Conservation (phyloP, 2,113 vertebrate species). For the Malurus cyaneus region DNA sequence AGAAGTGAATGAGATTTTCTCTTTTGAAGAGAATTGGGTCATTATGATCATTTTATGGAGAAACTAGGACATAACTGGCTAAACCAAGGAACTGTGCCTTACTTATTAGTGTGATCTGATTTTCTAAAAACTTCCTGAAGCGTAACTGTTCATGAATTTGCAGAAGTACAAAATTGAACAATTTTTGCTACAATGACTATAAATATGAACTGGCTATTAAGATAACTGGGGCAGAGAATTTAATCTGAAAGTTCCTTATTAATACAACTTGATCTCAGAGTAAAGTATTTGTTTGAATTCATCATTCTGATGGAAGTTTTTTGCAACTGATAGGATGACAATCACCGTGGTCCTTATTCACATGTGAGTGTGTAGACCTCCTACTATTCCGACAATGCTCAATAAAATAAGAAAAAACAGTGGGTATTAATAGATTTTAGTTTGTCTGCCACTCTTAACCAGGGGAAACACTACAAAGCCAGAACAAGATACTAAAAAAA, state of each 20-base stretch:
- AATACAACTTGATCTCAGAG: constrained; percentile 33
- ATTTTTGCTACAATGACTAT: constrained; percentile 48
- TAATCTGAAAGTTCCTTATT: constrained; percentile 42
- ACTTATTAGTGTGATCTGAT: constrained; percentile 46
- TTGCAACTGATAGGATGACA: neutral
- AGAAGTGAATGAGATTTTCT: neutral
- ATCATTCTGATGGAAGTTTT: neutral
- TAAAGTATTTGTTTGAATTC: constrained; percentile 19
- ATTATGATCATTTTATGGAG: constrained; percentile 29
- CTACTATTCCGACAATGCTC: neutral
- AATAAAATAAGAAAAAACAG: neutral
- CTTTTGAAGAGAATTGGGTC: constrained; percentile 26
- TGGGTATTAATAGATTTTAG: neutral
- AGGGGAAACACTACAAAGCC: neutral
- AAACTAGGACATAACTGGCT: constrained; percentile 44
- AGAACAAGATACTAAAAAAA: too few relatives aligned
- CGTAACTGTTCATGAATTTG: constrained; percentile 61
- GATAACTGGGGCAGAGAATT: constrained; percentile 49
- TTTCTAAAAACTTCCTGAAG: constrained; percentile 44
- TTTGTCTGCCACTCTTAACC: neutral
- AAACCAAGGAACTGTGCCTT: constrained; percentile 38
- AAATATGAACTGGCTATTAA: constrained; percentile 57
- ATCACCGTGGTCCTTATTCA: neutral
- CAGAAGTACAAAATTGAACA: constrained; percentile 57
- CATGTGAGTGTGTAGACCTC: neutral